Conservation (phyloP, 2,113 vertebrate genomes). For the Coreoperca whiteheadi region DNA sequence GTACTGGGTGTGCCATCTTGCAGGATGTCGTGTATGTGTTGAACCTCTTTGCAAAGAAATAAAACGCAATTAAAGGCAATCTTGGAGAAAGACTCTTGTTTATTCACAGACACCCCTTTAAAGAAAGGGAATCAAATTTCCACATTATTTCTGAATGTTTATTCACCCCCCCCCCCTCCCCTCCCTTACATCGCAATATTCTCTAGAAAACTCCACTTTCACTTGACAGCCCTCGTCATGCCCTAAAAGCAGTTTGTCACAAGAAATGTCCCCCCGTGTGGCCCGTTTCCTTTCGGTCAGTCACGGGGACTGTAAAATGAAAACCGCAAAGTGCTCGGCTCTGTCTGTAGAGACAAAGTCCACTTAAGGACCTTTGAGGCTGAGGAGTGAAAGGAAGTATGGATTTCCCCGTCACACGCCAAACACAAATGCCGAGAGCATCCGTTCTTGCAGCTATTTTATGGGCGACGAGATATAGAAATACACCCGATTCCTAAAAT, state of each 20-base stretch:
- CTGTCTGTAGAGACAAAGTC: slow-evolving; percentile 67
- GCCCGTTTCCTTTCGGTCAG: background rate
- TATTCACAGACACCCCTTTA: too few relatives aligned
- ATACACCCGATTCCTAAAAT: background rate
- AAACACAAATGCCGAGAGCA: background rate
- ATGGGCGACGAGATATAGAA: background rate
- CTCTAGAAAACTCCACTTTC: too few relatives aligned
- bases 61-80: too few relatives aligned
- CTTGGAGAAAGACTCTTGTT: too few relatives aligned
- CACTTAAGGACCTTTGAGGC: slow-evolving; percentile 74
- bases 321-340: slow-evolving; percentile 16
- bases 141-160: too few relatives aligned
- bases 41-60: too few relatives aligned
- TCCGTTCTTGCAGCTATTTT: background rate
- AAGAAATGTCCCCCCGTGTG: background rate
- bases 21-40: too few relatives aligned
- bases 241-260: background rate
- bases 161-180: too few relatives aligned
- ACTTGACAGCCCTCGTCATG: slow-evolving; percentile 4
- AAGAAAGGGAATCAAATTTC: too few relatives aligned
- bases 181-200: too few relatives aligned
- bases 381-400: background rate
- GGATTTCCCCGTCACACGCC: background rate
- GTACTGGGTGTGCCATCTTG: too few relatives aligned
- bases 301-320: background rate